phyloP scores from a whole-genome alignment of 1,140 invertebrate species.

The Papilio aristodemus region DNA sequence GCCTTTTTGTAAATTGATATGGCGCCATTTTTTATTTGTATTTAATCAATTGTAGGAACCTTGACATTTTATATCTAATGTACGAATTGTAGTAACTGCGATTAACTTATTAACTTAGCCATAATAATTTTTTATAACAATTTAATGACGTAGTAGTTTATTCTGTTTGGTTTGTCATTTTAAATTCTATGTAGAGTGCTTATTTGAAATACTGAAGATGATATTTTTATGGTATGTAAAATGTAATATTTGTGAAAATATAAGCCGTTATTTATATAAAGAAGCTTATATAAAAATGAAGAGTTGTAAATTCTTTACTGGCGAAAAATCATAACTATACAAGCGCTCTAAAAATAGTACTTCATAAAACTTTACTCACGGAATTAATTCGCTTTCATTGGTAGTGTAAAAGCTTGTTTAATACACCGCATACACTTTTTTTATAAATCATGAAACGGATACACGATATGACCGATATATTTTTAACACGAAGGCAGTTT shows the following conservation, averaged over 20 bases:
- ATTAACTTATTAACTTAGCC: conserved; percentile 10
- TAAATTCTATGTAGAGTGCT: too few species aligned
- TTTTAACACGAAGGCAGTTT: conserved; percentile 34
- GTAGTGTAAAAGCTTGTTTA: conserved; percentile 9
- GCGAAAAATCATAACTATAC: background rate
- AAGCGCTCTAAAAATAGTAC: background rate
- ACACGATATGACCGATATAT: conserved; percentile 32
- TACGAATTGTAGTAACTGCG: conserved; percentile 18
- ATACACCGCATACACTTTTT: conserved; percentile 23
- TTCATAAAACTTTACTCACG: background rate
- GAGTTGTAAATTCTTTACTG: background rate
- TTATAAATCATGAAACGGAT: conserved; percentile 30
- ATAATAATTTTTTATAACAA: conserved; percentile 16
- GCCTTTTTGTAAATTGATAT: conserved; percentile 27
- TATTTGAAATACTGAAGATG: too few species aligned
- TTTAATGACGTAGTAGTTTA: conserved; percentile 9
- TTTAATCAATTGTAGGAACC: conserved; percentile 28
- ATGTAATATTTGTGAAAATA: too few species aligned
- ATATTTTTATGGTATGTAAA: too few species aligned
- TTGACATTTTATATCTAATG: conserved; percentile 23
- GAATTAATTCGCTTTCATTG: conserved; percentile 10
- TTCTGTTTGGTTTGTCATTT: background rate
- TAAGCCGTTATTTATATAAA: too few species aligned
- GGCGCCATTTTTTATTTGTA: conserved; percentile 30
- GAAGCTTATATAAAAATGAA: too few species aligned